Evolutionary conservation across 2,888 invertebrate species (phyloP).

Genomic region (Scaptomyza flava): DNA sequence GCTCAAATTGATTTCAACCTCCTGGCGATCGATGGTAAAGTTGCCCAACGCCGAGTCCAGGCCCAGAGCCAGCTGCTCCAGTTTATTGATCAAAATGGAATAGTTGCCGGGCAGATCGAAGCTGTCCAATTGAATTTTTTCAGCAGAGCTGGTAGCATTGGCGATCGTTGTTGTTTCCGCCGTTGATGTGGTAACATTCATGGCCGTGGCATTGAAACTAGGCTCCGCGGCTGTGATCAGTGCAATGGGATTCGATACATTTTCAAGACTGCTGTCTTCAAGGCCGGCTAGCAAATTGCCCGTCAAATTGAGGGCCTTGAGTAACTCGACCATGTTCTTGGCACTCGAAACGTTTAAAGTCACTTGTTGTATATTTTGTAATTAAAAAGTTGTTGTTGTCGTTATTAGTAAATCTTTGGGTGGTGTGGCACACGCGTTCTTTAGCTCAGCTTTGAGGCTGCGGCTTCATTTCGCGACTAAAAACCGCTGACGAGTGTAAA

Average conservation of each 20-base stretch:
- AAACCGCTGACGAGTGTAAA: constrained; percentile 65
- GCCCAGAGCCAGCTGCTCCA: constrained; percentile 82
- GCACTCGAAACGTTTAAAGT: background rate
- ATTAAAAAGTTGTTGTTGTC: constrained; percentile 4
- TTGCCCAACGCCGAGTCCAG: constrained; percentile 81
- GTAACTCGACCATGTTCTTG: constrained; percentile 67
- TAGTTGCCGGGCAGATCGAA: constrained; percentile 82
- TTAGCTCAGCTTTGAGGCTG: constrained; percentile 63
- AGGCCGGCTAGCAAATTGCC: constrained; percentile 66
- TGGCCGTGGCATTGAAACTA: constrained; percentile 40
- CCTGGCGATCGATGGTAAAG: constrained; percentile 79
- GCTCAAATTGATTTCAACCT: constrained; percentile 75
- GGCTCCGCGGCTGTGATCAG: constrained; percentile 35
- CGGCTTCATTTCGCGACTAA: constrained; percentile 80
- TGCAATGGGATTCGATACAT: constrained; percentile 33
- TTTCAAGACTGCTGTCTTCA: constrained; percentile 57
- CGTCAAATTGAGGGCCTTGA: constrained; percentile 69
- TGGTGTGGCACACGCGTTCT: constrained; percentile 39
- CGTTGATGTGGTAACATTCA: constrained; percentile 35
- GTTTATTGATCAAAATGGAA: constrained; percentile 82
- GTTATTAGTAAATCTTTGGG: background rate
- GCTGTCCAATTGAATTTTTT: constrained; percentile 74
- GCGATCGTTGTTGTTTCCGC: constrained; percentile 17
- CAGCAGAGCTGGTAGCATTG: constrained; percentile 58
- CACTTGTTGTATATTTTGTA: constrained; percentile 26